Evolutionary conservation across 2,888 invertebrate genomes (phyloP).

Genomic region (Chalcis sispes): DNA sequence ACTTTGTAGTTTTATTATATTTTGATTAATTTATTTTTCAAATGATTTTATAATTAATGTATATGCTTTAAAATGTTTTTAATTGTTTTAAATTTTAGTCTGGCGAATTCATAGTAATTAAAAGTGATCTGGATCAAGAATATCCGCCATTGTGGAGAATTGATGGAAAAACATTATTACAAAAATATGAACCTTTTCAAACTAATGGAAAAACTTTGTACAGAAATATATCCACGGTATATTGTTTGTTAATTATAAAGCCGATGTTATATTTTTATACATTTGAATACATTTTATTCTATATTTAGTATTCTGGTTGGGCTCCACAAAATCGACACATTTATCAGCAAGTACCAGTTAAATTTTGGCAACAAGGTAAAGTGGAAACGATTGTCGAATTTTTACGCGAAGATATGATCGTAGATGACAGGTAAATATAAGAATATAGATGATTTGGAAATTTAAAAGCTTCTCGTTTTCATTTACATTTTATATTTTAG

Average conservation of each 20-base stretch:
- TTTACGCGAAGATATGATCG: constrained; percentile 83
- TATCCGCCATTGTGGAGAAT: constrained; percentile 95
- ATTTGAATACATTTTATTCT: background rate
- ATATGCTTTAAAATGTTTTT: background rate
- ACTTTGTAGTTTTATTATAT: too few relatives aligned
- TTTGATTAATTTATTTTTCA: background rate
- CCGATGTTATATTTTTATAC: background rate
- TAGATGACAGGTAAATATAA: constrained; percentile 78
- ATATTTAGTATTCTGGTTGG: constrained; percentile 88
- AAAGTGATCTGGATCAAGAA: constrained; percentile 87
- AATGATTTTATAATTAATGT: background rate
- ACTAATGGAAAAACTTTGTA: constrained; percentile 89
- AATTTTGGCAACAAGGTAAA: constrained; percentile 85
- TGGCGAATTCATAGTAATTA: constrained; percentile 92
- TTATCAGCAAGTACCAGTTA: constrained; percentile 88
- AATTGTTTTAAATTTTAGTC: constrained; percentile 79
- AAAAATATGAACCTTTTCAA: constrained; percentile 90
- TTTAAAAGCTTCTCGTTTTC: too few relatives aligned
- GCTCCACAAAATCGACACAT: constrained; percentile 88
- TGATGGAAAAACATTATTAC: constrained; percentile 88
- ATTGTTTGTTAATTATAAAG: constrained; percentile 17
- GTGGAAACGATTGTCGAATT: constrained; percentile 89
- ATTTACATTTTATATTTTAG: constrained; percentile 67
- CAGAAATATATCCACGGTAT: constrained; percentile 90
- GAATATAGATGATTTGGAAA: too few relatives aligned